Evolutionary conservation across 2,113 vertebrate genomes (phyloP), one percentile per base, ranked within the genome.

Genomic region (Zosterops borbonicus): DNA sequence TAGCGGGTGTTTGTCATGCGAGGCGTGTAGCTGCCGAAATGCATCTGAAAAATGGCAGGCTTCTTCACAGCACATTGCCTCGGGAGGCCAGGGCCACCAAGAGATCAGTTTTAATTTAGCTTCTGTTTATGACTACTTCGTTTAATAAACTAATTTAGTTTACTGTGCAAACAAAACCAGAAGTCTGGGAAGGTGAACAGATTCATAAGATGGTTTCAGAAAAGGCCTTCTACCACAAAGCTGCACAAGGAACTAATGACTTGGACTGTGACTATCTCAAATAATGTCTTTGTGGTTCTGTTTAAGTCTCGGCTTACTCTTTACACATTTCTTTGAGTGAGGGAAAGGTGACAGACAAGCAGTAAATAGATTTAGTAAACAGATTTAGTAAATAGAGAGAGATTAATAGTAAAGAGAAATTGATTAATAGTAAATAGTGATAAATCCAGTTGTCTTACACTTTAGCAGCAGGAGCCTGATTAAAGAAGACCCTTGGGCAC

Each of bases 131-230:
- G 83, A 77, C 59, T 83, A 47, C 41, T 68, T 67, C 12, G 39
- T 63, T 91, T 91, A 80, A 85, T 77, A 81, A 92, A 94, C 62
- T 81, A 85, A 93, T 85, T 91, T 83, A 47, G 28, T 90, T 91
- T 92, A 53, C 80, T 71, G 44, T 81, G 73, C 64, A 89, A 96
- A 92, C 88, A 93, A 94, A 94, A 44, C 79, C 56, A 24, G 73
- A 62, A 78, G 60, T 29, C 79, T 89, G 31, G 44, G 44, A 63
- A 92, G 47, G 76, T 78, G 71, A 92, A 75, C 14, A 77, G 59
- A 63, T 78, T 89, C 46, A 12, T 53, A 46, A 79, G 27, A 70
- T 27, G 31, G 35, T 83, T 95, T 81, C 53, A 78, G 28, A 31
- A 80, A 64, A 52, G 35, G 56, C 24, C 75, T 90, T 83, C 52